These are phyloP conservation scores for Nansenia antarctica DNA, from an alignment of 2,113 vertebrate genomes.

Conservation along the genomic window DNA sequence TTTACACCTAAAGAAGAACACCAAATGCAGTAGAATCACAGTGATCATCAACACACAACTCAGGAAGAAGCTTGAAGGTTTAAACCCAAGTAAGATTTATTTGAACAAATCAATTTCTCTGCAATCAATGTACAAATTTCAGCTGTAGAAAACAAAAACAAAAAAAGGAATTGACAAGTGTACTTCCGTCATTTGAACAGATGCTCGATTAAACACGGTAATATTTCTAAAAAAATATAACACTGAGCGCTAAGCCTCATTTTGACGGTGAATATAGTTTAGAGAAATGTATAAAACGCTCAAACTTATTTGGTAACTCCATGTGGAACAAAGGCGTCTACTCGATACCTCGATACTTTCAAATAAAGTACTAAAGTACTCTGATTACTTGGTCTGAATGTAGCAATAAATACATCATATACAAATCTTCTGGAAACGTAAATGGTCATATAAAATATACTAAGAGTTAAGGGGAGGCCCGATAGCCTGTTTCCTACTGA, in stretches of 20 bases:
- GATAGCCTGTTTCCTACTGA: not conserved
- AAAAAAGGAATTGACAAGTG: slow-evolving; percentile 42
- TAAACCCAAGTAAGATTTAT: slow-evolving; percentile 47
- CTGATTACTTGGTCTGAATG: not conserved
- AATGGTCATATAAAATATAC: not conserved
- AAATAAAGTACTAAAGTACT: not conserved
- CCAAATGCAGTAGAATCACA: no score
- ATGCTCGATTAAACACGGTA: not conserved
- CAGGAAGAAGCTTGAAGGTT: slow-evolving; percentile 2
- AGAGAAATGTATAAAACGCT: slow-evolving; percentile 6
- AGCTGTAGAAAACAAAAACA: no score
- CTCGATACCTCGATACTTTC: not conserved
- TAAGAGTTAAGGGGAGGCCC: not conserved
- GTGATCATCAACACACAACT: no score
- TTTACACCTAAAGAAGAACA: no score
- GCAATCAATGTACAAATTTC: slow-evolving; percentile 44
- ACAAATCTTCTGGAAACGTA: not conserved
- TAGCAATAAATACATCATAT: not conserved
- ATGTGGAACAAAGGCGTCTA: not conserved
- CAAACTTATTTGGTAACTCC: not conserved
- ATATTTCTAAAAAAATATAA: slow-evolving; percentile 9
- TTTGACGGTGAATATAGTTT: not conserved
- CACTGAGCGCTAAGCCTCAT: not conserved
- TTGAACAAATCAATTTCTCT: slow-evolving; percentile 41
- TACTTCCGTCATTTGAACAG: slow-evolving; percentile 1